phyloP scores from a whole-genome alignment of 2,113 vertebrate genomes.

The Galeopterus variegatus region DNA sequence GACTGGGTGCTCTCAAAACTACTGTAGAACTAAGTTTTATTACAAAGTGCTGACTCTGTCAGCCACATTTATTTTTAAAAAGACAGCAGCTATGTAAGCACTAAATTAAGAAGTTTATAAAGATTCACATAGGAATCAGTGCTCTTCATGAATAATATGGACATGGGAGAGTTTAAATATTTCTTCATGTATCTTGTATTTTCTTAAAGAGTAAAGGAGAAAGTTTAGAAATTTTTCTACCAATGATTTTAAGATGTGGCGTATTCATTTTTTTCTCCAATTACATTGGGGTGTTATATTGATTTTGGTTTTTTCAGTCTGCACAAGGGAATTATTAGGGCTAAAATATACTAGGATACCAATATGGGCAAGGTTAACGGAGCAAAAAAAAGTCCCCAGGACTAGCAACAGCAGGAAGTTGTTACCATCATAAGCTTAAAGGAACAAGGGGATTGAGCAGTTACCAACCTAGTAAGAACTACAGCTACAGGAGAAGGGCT shows the following conservation, averaged over 20 bases:
- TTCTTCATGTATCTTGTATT: neutral
- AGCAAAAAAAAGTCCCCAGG: neutral
- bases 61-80: neutral
- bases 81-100: neutral
- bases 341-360: conserved; percentile 45
- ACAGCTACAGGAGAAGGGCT: neutral
- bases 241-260: neutral
- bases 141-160: neutral
- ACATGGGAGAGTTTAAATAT: neutral
- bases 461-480: neutral
- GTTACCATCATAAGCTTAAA: conserved; percentile 9
- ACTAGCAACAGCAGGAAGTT: neutral
- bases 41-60: neutral
- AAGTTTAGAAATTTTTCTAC: conserved; percentile 36
- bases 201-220: conserved; percentile 26
- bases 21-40: neutral
- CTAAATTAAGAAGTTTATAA: conserved; percentile 11
- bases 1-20: neutral
- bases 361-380: neutral
- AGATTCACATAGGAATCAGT: conserved; percentile 5
- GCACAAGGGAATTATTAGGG: neutral
- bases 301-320: conserved; percentile 45
- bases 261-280: neutral
- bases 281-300: neutral
- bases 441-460: neutral